Percentiles rank a stretch among this genome's conserved stretches.
Evolutionary conservation across 2,113 vertebrate genomes (phyloP).

Genomic region (Lipotes vexillifer): DNA sequence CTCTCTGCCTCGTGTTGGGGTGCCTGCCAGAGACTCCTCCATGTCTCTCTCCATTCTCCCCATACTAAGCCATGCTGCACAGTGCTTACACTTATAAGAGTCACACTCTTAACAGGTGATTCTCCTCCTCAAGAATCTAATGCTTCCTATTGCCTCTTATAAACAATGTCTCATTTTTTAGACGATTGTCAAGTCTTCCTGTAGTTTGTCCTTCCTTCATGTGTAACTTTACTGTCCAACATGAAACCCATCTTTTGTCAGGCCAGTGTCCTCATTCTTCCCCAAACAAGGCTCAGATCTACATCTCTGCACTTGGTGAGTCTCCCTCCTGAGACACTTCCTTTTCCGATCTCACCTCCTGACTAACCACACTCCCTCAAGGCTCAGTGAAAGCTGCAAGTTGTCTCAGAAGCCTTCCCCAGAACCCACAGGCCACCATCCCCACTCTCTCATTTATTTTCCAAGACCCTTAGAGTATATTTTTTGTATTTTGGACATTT

Average conservation of each 20-base stretch:
- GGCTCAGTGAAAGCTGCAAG: neutral
- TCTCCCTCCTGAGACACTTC: neutral
- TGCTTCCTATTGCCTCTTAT: neutral
- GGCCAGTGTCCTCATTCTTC: neutral
- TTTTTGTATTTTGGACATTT: neutral
- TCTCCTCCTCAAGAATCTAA: neutral
- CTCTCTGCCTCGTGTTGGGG: neutral
- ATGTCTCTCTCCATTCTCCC: neutral
- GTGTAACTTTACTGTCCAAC: neutral
- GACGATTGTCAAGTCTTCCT: neutral
- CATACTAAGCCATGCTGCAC: neutral
- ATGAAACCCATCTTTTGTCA: neutral
- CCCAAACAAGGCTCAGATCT: neutral
- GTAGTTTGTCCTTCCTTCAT: neutral
- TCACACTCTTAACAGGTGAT: neutral
- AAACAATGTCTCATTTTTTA: neutral
- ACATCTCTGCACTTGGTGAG: neutral
- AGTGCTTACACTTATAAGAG: too few relatives aligned
- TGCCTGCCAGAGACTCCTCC: neutral
- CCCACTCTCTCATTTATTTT: neutral
- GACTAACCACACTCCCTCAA: neutral
- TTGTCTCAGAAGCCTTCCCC: neutral
- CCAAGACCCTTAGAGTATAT: neutral
- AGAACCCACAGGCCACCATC: neutral
- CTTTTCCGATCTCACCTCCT: neutral